Evolutionary conservation across 2,797 vertebrate species (phyloP).

Genomic region (Stomatorhinus walkeri): DNA sequence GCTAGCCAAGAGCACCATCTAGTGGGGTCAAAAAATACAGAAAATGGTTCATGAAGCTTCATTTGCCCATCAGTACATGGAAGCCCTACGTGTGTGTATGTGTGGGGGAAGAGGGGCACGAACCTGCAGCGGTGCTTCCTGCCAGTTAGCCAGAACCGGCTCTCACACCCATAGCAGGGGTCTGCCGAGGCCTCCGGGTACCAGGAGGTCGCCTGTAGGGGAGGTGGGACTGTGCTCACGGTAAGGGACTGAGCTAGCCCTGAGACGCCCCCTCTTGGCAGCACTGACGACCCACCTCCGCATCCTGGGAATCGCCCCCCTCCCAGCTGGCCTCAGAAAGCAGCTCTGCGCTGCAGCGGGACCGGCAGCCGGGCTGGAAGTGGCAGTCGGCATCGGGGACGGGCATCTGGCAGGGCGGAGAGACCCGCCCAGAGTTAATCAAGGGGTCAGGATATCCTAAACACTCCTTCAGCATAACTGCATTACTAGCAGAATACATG

Average conservation of each 20-base stretch:
- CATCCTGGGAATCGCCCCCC: slow-evolving; percentile 94
- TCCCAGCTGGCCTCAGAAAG: slow-evolving; percentile 98
- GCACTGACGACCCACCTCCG: slow-evolving; percentile 29
- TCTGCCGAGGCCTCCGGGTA: slow-evolving; percentile 90
- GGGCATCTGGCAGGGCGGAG: slow-evolving; percentile 66
- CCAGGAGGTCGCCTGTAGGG: slow-evolving; percentile 85
- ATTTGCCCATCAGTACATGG: not conserved
- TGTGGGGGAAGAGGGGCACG: not conserved
- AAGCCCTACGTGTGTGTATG: not conserved
- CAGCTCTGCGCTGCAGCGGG: slow-evolving; percentile 92
- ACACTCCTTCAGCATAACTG: not conserved
- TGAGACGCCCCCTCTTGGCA: not conserved
- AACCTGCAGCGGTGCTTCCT: slow-evolving; percentile 97
- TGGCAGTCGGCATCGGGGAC: slow-evolving; percentile 87
- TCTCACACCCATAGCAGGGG: slow-evolving; percentile 92
- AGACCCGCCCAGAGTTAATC: no score
- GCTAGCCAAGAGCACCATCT: no score
- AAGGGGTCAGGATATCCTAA: not conserved
- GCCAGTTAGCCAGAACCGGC: slow-evolving; percentile 86
- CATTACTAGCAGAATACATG: not conserved
- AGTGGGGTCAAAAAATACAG: no score
- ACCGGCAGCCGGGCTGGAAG: slow-evolving; percentile 90
- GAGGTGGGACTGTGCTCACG: not conserved
- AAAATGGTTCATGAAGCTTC: no score
- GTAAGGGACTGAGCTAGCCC: not conserved